Evolutionary conservation across 2,113 vertebrate genomes (phyloP).

Genomic region (Bos indicus): DNA sequence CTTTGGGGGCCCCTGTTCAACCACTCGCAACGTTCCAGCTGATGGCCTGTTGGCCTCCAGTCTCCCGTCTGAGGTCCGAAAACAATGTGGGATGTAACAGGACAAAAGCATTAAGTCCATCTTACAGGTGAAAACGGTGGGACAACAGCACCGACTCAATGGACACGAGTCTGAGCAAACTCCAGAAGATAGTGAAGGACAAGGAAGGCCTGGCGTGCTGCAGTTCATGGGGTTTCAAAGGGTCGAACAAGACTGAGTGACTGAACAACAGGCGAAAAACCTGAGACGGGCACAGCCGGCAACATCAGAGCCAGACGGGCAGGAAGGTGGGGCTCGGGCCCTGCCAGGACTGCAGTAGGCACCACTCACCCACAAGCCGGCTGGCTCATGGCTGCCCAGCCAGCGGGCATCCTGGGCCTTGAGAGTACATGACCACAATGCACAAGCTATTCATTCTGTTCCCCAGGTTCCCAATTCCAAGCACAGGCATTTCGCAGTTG

Average conservation of each 20-base stretch:
- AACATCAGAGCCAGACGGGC: background rate
- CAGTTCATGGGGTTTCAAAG: background rate
- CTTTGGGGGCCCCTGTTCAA: background rate
- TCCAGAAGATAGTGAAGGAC: background rate
- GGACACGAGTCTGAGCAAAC: background rate
- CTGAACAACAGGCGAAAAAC: background rate
- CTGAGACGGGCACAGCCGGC: too few species aligned
- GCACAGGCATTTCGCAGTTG: rapidly evolving
- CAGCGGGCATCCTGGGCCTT: background rate
- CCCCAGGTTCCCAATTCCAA: too few species aligned
- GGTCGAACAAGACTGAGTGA: background rate
- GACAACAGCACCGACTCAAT: background rate
- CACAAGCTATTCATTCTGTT: rapidly evolving
- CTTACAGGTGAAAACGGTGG: background rate
- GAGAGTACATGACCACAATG: background rate
- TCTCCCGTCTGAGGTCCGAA: background rate
- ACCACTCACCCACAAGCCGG: rapidly evolving
- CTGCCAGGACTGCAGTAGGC: rapidly evolving
- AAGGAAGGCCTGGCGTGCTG: background rate
- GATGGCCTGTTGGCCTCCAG: background rate
- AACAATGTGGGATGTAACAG: rapidly evolving
- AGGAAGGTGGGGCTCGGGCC: background rate
- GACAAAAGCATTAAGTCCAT: rapidly evolving
- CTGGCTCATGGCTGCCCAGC: background rate
- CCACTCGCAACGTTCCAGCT: rapidly evolving